These are phyloP conservation scores for Pocota personata DNA, from an alignment of 2,888 invertebrate species.

Conservation along the genomic window DNA sequence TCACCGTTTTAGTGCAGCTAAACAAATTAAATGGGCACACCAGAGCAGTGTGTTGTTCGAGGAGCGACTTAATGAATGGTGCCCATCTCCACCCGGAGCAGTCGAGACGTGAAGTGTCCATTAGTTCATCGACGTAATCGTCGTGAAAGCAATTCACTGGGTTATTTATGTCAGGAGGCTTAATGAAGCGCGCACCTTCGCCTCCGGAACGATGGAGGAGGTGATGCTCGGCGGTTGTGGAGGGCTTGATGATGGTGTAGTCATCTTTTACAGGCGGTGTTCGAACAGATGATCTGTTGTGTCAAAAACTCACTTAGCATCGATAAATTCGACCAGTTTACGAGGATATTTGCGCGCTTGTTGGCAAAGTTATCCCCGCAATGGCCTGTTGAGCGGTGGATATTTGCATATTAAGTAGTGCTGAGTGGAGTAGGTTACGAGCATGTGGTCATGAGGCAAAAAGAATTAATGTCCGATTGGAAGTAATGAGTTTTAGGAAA, in stretches of 20 bases:
- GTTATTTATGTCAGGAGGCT: constrained; percentile 70
- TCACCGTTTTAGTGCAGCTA: constrained; percentile 60
- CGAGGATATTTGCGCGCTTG: constrained; percentile 45
- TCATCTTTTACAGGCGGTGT: constrained; percentile 54
- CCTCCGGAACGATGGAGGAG: neutral
- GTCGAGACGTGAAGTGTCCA: constrained; percentile 50
- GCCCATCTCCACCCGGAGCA: neutral
- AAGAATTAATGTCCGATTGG: neutral
- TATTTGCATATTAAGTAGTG: constrained; percentile 57
- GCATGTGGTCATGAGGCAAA: constrained; percentile 22
- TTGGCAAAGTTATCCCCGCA: constrained; percentile 33
- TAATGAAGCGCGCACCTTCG: constrained; percentile 70
- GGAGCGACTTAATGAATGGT: constrained; percentile 54
- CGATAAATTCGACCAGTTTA: constrained; percentile 64
- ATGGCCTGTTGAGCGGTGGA: constrained; percentile 46
- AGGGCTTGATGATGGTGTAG: constrained; percentile 18
- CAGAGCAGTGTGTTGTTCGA: neutral
- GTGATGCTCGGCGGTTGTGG: neutral
- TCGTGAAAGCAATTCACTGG: constrained; percentile 56
- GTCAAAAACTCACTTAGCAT: constrained; percentile 64
- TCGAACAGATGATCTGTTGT: constrained; percentile 68
- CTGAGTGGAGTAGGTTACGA: constrained; percentile 24
- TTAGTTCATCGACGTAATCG: constrained; percentile 70
- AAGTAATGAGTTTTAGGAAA: constrained; percentile 22
- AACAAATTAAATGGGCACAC: constrained; percentile 46